phyloP scores from a whole-genome alignment of 2,888 invertebrate species.

The Ormyrus thymus region DNA sequence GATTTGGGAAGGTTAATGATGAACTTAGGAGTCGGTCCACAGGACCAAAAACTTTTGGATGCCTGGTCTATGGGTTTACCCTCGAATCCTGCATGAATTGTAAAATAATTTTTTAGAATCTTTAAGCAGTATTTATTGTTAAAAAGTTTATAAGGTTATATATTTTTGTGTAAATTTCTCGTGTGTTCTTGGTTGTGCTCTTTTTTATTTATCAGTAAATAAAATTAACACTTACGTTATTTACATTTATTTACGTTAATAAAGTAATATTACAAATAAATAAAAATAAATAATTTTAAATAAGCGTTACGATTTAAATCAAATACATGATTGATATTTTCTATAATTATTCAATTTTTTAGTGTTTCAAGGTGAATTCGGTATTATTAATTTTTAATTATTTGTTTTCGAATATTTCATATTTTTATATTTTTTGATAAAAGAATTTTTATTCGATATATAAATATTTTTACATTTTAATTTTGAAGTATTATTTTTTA shows the following conservation, averaged over 20 bases:
- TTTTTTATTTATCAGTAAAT: constrained; percentile 46
- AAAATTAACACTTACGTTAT: constrained; percentile 35
- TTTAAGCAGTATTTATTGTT: constrained; percentile 50
- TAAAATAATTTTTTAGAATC: constrained; percentile 21
- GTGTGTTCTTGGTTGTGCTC: constrained; percentile 49
- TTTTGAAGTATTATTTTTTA: too few relatives aligned
- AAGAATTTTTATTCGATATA: too few relatives aligned
- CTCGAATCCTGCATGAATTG: constrained; percentile 68
- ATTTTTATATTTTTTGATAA: too few relatives aligned
- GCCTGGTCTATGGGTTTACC: constrained; percentile 72
- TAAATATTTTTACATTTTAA: too few relatives aligned
- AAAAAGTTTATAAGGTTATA: constrained; percentile 27
- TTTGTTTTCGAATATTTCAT: not conserved
- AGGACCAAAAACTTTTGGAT: constrained; percentile 70
- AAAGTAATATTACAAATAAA: constrained; percentile 2
- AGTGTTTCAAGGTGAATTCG: too few relatives aligned
- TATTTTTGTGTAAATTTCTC: constrained; percentile 37
- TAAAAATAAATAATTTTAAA: constrained; percentile 31
- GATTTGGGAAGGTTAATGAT: constrained; percentile 71
- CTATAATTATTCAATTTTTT: too few relatives aligned
- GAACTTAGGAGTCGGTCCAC: constrained; percentile 71
- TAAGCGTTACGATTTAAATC: too few relatives aligned
- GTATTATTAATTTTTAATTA: constrained; percentile 2
- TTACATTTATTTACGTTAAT: constrained; percentile 40
- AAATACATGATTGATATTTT: too few relatives aligned